These are phyloP conservation scores for Monopterus albus DNA, from an alignment of 2,113 vertebrate species.

Conservation along the genomic window DNA sequence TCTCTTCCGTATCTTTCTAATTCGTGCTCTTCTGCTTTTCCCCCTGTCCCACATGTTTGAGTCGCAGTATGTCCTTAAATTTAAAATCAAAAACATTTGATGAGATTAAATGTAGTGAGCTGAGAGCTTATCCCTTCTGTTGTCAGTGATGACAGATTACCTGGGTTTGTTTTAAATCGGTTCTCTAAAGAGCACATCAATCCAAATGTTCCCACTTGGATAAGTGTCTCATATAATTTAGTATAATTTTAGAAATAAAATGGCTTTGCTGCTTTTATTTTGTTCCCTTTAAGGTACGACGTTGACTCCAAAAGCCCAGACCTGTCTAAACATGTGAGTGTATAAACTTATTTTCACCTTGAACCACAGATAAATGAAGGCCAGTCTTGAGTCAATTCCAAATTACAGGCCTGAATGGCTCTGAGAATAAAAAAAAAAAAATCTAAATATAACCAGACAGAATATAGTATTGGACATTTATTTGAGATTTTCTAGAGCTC, in stretches of 20 bases:
- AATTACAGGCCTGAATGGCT: constrained; percentile 9
- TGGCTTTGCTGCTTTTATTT: constrained; percentile 15
- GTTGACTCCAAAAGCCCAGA: constrained; percentile 97
- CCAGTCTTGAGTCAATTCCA: constrained; percentile 16
- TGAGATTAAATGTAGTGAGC: not conserved
- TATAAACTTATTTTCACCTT: not conserved
- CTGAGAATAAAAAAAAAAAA: not conserved
- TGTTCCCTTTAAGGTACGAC: constrained; percentile 86
- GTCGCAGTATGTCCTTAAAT: not conserved
- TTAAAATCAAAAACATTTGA: constrained; percentile 1
- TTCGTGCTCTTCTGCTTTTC: not conserved
- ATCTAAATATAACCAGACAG: not conserved
- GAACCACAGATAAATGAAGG: constrained; percentile 48
- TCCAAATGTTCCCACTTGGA: not conserved
- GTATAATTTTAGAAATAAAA: not conserved
- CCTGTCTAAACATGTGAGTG: constrained; percentile 95
- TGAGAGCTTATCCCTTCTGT: not conserved
- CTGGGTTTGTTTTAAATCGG: not conserved
- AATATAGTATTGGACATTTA: not conserved
- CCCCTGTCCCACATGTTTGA: not conserved
- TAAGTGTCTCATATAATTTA: not conserved
- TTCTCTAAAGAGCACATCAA: not conserved
- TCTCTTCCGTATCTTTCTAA: not conserved
- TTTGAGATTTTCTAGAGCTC: not conserved
- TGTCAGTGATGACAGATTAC: not conserved